phyloP scores from a whole-genome alignment of 2,113 vertebrate species.

The Cryptotis parvus region DNA sequence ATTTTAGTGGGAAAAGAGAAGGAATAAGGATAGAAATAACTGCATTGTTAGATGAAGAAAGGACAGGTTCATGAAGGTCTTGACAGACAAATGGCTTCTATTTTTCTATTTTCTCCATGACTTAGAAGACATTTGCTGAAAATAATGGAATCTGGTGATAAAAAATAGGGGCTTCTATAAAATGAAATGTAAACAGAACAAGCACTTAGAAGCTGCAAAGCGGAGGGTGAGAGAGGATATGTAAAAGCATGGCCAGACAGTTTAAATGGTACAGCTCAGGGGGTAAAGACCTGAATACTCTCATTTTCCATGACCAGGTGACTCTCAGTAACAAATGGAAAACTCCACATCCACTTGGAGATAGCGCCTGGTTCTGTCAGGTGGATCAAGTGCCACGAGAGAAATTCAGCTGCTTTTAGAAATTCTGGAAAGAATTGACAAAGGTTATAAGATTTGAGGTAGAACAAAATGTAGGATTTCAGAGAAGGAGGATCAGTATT shows the following conservation, averaged over 20 bases:
- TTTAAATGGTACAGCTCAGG: background rate
- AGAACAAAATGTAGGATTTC: background rate
- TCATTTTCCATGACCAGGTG: background rate
- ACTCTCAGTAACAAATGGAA: background rate
- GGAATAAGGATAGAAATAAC: background rate
- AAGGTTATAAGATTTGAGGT: background rate
- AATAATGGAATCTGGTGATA: background rate
- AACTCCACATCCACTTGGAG: background rate
- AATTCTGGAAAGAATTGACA: too few relatives aligned
- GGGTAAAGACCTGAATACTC: background rate
- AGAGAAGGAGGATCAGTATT: background rate
- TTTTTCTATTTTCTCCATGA: background rate
- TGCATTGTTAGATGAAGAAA: background rate
- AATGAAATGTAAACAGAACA: background rate
- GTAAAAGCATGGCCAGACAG: background rate
- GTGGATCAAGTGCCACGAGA: background rate
- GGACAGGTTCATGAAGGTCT: background rate
- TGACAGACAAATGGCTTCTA: background rate
- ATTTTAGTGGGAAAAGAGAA: background rate
- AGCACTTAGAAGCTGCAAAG: background rate
- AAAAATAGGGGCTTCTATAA: background rate
- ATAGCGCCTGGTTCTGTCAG: background rate
- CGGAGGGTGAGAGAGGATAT: background rate
- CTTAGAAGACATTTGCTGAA: background rate
- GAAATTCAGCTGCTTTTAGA: background rate